Base-by-base conservation (phyloP, 2,113 vertebrate species). In the Neodon shergylaensis region DNA sequence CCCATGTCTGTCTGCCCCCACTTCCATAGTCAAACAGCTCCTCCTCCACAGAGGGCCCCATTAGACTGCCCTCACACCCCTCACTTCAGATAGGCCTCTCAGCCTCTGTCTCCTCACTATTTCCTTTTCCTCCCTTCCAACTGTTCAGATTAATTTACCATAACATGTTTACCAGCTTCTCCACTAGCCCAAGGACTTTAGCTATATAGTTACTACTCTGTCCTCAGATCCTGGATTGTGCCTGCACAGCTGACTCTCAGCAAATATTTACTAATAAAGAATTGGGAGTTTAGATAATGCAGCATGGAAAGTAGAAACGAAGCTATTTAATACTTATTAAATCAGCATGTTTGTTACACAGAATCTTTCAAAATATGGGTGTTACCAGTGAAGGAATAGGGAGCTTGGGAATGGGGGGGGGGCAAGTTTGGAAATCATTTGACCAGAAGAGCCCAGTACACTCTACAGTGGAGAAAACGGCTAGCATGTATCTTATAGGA, bases 261-360 rank as follows among this genome's bases (percentile, higher is more conserved):
- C 82, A 81, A 58, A 49, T 65, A 91, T 36, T 74, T 79, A 94
- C 44, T 79, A 94, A 88, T 72, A 63, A 10, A 83, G 94, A 79
- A 90, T 47, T 42, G 12, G 22, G 52, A 91, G 36, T 94, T 91
- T 21, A 90, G 63, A 83, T 26, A 21, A 8, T 73, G 54, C 16
- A 93, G 22, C 44, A 76, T 49, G 10, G n/a, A 91, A 86, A 91
- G 52, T 16, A 24, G 47, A 66, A 88, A 90, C 31, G 7, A 86
- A 96, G 87, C 17, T 49, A 93, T 88, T 93, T 90, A 82, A 49
- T 92, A 90, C 65, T 88, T 95, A 81, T 61, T 68, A 91, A 70
- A 74, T 79, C 78, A 94, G 52, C 72, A 5, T 91, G 28, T 39
- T 66, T 86, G 26, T 36, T 76, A 58, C 58, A 58, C 58, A 77